These are phyloP conservation scores for Liparis tanakae DNA, from an alignment of 2,797 vertebrate genomes.

Conservation along the genomic window DNA sequence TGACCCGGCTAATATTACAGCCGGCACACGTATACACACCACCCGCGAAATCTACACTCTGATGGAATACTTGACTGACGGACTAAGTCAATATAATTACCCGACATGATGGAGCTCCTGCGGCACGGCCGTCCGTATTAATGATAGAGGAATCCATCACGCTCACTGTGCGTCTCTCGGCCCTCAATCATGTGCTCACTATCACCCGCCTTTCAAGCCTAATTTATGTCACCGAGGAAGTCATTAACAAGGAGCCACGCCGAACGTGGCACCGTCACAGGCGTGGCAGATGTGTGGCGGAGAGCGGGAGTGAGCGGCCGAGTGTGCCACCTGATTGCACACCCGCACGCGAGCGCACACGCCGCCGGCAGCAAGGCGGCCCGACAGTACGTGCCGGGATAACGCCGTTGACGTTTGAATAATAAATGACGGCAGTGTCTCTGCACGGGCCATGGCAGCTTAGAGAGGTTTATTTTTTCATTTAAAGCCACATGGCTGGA, in stretches of 20 bases:
- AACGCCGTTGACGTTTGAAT: not conserved
- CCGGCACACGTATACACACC: conserved; percentile 51
- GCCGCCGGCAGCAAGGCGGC: not conserved
- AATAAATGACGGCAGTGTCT: no score
- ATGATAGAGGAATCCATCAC: conserved; percentile 69
- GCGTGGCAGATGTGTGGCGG: conserved; percentile 42
- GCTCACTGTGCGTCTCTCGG: conserved; percentile 38
- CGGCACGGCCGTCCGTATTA: conserved; percentile 65
- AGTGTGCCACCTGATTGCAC: conserved; percentile 41
- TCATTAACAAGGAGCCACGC: conserved; percentile 55
- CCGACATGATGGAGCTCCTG: conserved; percentile 50
- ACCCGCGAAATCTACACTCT: conserved; percentile 44
- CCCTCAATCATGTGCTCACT: conserved; percentile 60
- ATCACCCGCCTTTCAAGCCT: conserved; percentile 61
- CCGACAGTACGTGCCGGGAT: not conserved
- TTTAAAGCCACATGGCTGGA: not conserved
- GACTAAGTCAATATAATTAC: conserved; percentile 70
- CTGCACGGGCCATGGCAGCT: not conserved
- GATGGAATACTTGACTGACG: conserved; percentile 60
- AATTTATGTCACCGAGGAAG: conserved; percentile 68
- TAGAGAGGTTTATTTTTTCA: not conserved
- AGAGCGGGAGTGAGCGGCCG: conserved; percentile 17
- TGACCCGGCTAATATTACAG: conserved; percentile 66
- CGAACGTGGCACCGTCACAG: conserved; percentile 42
- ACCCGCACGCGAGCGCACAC: conserved; percentile 19